Conservation (phyloP, 2,113 vertebrate genomes). For the Xenopus tropicalis region UCB_Xtro_10.0 CM004451.2:23604501-23605000, state of each 20-base stretch:
- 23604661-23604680: slow-evolving; percentile 49
- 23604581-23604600: slow-evolving; percentile 57
- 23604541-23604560: slow-evolving; percentile 33
- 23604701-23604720: slow-evolving; percentile 47
- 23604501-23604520: slow-evolving; percentile 45
- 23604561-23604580: slow-evolving; percentile 47
- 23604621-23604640: slow-evolving; percentile 59
- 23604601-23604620: slow-evolving; percentile 54
- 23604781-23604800: slow-evolving; percentile 13
- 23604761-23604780: slow-evolving; percentile 26
- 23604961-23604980: no score
- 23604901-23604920: no score
- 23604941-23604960: no score
- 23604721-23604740: not conserved
- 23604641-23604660: slow-evolving; percentile 51
- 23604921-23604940: no score
- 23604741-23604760: slow-evolving; percentile 29
- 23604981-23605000: no score
- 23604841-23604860: not conserved
- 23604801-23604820: not conserved
- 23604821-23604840: slow-evolving; percentile 1
- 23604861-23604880: not conserved
- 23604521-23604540: slow-evolving; percentile 44
- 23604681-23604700: slow-evolving; percentile 45
- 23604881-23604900: slow-evolving; percentile 14